Evolutionary conservation across 1,140 invertebrate genomes (phyloP).

Genomic region (Formica selysi): DNA sequence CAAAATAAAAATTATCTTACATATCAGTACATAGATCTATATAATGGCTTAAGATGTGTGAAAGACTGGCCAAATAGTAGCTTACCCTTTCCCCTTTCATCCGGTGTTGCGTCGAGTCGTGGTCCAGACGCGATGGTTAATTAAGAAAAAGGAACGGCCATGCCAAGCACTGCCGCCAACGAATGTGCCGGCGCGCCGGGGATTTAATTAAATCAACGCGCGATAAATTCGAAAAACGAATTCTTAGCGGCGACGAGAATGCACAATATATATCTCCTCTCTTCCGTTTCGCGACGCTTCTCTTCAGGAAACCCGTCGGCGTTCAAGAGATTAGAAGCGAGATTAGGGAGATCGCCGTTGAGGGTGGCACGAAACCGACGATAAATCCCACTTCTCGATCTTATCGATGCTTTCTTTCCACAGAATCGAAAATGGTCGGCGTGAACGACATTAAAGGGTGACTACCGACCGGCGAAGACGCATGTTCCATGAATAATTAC

Average conservation of each 20-base stretch:
- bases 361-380: slow-evolving; percentile 59
- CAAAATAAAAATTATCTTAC: not conserved
- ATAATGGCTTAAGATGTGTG: not conserved
- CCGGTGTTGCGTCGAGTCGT: not conserved
- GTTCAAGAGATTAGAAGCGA: slow-evolving; percentile 68
- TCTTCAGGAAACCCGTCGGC: slow-evolving; percentile 47
- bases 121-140: slow-evolving; percentile 61
- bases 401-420: slow-evolving; percentile 68
- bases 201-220: slow-evolving; percentile 80
- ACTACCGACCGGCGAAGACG: slow-evolving; percentile 42
- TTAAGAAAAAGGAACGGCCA: slow-evolving; percentile 66
- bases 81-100: slow-evolving; percentile 7
- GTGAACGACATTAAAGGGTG: slow-evolving; percentile 69
- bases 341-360: slow-evolving; percentile 66
- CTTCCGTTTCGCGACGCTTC: slow-evolving; percentile 11
- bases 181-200: not conserved
- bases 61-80: slow-evolving; percentile 4
- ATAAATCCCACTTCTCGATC: slow-evolving; percentile 73
- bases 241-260: slow-evolving; percentile 65
- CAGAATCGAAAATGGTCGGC: slow-evolving; percentile 61
- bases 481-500: slow-evolving; percentile 51
- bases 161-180: slow-evolving; percentile 12
- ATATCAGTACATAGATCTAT: not conserved
- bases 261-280: slow-evolving; percentile 44
- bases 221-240: slow-evolving; percentile 78